These are phyloP conservation scores for Drosophila suzukii DNA, from an alignment of 1,140 invertebrate species.

Conservation along the genomic window DNA sequence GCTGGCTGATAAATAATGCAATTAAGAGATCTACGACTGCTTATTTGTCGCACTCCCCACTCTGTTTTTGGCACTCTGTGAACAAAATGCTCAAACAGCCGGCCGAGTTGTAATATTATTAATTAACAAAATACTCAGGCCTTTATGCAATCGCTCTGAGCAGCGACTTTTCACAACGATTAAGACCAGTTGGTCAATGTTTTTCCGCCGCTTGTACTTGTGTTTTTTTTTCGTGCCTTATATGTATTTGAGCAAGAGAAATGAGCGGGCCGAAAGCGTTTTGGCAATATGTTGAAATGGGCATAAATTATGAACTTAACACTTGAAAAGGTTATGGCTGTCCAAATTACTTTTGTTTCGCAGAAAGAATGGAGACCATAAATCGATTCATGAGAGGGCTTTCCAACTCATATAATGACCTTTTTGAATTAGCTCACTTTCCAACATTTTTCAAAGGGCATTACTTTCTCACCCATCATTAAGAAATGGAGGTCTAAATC, in stretches of 20 bases:
- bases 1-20: constrained; percentile 39
- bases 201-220: constrained; percentile 38
- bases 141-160: constrained; percentile 40
- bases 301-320: constrained; percentile 49
- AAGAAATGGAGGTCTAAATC: not conserved
- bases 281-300: constrained; percentile 49
- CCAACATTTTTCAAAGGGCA: not conserved
- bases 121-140: constrained; percentile 36
- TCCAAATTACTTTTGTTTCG: constrained; percentile 24
- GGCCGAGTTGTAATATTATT: constrained; percentile 46
- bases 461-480: not conserved
- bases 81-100: constrained; percentile 37
- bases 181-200: constrained; percentile 46
- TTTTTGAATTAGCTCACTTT: not conserved
- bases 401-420: not conserved
- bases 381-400: not conserved
- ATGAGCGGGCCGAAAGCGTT: constrained; percentile 33
- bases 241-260: constrained; percentile 14
- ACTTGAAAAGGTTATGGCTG: constrained; percentile 34
- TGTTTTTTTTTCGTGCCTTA: constrained; percentile 12
- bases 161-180: constrained; percentile 44
- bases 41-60: constrained; percentile 37
- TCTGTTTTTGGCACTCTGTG: constrained; percentile 36
- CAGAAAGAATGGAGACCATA: constrained; percentile 2
- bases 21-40: constrained; percentile 49